Base-by-base conservation (phyloP, 2,113 vertebrate genomes). In the Columba janthina region DNA sequence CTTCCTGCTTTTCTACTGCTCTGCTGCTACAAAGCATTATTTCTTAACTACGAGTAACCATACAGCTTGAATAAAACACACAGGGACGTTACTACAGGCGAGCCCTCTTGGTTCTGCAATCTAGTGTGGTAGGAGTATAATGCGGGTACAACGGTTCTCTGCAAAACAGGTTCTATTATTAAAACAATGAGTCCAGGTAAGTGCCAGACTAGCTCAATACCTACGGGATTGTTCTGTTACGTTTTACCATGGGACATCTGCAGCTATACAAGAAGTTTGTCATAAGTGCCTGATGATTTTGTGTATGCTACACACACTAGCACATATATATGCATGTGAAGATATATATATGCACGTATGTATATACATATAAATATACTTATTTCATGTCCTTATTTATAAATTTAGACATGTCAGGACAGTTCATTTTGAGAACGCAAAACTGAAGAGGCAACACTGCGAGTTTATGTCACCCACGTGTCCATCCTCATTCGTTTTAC, bases 401-500 rank as follows among this genome's bases (percentile, higher is more conserved):
- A 98, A 96, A 97, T 96, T 98, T 98, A 97, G 98, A 98, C 98
- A 98, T 98, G 98, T 98, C 97, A 98, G 98, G 98, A 98, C 97
- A 98, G 96, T 96, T 98, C 97, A 91, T 96, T 88, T 92, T 89
- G 91, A 96, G 94, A 94, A 97, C 96, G 61, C 95, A 80, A 93
- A 94, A 77, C 36, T 62, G 75, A 26, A 46, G 51, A 42, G 74
- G 88, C 50, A 50, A 50, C 89, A 25, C 56, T 3, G 89, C 80
- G 62, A 50, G 94, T 96, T 98, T 99, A 99, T 98, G 99, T 99
- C 97, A 99, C 99, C 99, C 99, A 99, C 1, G 99, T 98, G 96
- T 99, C 99, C 99, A 99, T 99, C 96, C 99, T 98, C 99, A 99
- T 98, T 29, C 99, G 99, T 97, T 99, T 99, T 95, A 99, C 99